phyloP scores from a whole-genome alignment of 2,797 vertebrate species.

The Cirrhinus molitorella region DNA sequence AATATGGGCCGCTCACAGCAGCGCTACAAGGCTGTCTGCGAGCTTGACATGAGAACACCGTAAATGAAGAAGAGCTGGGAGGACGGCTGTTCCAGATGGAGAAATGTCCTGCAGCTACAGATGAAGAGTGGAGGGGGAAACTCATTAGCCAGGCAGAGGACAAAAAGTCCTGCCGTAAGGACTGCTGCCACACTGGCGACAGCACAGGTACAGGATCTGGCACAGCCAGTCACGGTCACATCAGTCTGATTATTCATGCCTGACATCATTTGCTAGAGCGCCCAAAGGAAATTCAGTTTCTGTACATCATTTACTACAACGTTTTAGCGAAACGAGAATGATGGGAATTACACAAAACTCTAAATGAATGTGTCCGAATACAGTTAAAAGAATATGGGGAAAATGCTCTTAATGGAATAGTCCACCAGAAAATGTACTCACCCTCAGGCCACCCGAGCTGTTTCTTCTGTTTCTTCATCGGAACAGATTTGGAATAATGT shows the following conservation, averaged over 20 bases:
- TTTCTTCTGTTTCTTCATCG: background rate
- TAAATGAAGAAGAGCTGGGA: conserved; percentile 21
- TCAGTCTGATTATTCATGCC: background rate
- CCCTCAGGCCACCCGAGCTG: background rate
- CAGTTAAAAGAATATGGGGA: too few relatives aligned
- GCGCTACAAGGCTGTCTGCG: background rate
- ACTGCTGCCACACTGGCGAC: background rate
- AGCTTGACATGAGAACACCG: background rate
- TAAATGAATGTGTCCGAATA: background rate
- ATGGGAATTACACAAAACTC: background rate
- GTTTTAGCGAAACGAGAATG: background rate
- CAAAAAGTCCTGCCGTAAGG: conserved; percentile 21
- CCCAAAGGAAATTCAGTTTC: background rate
- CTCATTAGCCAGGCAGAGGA: conserved; percentile 31
- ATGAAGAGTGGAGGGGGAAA: conserved; percentile 25
- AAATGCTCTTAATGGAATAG: background rate
- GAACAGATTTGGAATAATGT: background rate
- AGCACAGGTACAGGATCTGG: conserved; percentile 21
- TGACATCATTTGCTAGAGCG: conserved; percentile 4
- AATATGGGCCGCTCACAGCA: background rate
- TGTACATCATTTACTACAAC: background rate
- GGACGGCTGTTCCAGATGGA: conserved; percentile 29
- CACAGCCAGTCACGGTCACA: background rate
- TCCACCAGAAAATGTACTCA: background rate
- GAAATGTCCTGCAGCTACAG: conserved; percentile 15